Base-by-base conservation (phyloP, 2,888 invertebrate species). In the Leucoma salicis region DNA sequence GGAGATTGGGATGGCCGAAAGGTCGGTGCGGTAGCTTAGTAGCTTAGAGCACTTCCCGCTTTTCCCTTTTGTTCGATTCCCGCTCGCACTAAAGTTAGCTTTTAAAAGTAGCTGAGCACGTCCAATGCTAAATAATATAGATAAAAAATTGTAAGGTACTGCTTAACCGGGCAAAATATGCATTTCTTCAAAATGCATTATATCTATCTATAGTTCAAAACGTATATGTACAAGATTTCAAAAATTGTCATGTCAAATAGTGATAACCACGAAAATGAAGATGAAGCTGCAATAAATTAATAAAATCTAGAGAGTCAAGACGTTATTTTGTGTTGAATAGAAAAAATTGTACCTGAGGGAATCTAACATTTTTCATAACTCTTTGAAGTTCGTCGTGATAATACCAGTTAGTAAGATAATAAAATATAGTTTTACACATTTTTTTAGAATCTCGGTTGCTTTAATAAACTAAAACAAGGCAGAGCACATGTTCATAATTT, bases 61-160 rank as follows among this genome's bases (percentile, higher is more conserved):
- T n/a, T n/a, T n/a, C n/a, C n/a, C n/a, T n/a, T n/a, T n/a, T n/a
- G n/a, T n/a, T n/a, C n/a, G n/a, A n/a, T n/a, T n/a, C n/a, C n/a
- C n/a, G n/a, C n/a, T n/a, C n/a, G n/a, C n/a, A n/a, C n/a, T n/a
- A n/a, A n/a, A n/a, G n/a, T n/a, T n/a, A n/a, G n/a, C n/a, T n/a
- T n/a, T n/a, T n/a, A n/a, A n/a, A n/a, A n/a, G n/a, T n/a, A n/a
- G n/a, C n/a, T n/a, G n/a, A n/a, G n/a, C n/a, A n/a, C n/a, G n/a
- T n/a, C n/a, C n/a, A 57, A 64, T 63, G 52, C 47, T 55, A 42
- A 40, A 54, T 49, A 59, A 58, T 64, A 64, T 69, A 63, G 65
- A 69, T 70, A 58, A 53, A 46, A 50, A 58, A 53, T 46, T 56
- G 48, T 43, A 53, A 42, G 42, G 43, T 49, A 49, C 41, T 35